Base-by-base conservation (phyloP, 30 jellyfish, hydroid and myxozoan genomes). In the Euphysa ruthae region DNA sequence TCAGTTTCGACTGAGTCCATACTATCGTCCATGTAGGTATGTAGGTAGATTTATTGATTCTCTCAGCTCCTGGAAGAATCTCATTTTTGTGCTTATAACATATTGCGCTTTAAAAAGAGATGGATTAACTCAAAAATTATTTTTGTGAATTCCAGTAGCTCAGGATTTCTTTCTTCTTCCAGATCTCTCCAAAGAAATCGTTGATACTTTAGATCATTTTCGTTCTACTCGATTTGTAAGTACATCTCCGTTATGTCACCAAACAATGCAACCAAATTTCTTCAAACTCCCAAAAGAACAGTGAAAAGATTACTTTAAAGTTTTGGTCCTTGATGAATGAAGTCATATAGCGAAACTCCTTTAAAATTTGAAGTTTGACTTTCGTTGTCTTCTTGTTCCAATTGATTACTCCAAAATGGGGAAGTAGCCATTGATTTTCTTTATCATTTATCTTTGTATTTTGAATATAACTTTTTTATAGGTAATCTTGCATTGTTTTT, bases 1-100 rank as follows among this genome's bases (percentile, higher is more conserved):
- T 52, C 65, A 52, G 54, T 38, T 38, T 13, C 13, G n/a, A 52
- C 33, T 15, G 65, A 52, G 32, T 52, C 65, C 65, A 52, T 52
- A 52, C 65, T 52, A 24, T 52, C 65, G 18, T 52, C 65, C 65
- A 52, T 52, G 12, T 52, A 52, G 13, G 12, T 19, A 22, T 8
- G n/a, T 12, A 38, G 54, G n/a, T n/a, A n/a, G n/a, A 38, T 38
- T n/a, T 12, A 12, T 38, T 38, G n/a, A 13, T 38, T n/a, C 54
- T 13, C 13, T 12, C n/a, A 38, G 14, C n/a, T 12, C 14, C 13
- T n/a, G 54, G n/a, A n/a, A n/a, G n/a, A n/a, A n/a, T n/a, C n/a
- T n/a, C 52, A 8, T 38, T 8, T 38, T n/a, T 8, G n/a, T n/a
- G n/a, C 14, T 38, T 38, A 38, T 38, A 38, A 38, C 52, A 38